phyloP scores from a whole-genome alignment of 2,888 invertebrate genomes.

The Sympetrum striolatum region DNA sequence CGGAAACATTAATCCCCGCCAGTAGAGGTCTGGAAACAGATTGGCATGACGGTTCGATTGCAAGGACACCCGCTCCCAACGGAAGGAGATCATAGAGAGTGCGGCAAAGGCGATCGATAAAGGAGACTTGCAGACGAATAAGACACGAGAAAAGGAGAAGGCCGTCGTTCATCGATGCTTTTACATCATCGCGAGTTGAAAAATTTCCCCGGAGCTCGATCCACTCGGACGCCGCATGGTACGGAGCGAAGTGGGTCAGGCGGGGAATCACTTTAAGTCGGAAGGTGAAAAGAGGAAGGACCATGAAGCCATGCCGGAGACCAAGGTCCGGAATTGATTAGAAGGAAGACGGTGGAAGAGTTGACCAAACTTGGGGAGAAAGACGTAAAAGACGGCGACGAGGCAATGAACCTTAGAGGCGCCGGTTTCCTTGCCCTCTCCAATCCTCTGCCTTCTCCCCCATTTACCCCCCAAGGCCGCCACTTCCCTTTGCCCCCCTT shows the following conservation, averaged over 20 bases:
- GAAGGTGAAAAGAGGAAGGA: not conserved
- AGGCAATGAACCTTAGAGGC: conserved; percentile 7
- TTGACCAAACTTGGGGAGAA: not conserved
- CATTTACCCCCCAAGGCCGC: not conserved
- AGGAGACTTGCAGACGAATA: not conserved
- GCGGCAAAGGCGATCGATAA: not conserved
- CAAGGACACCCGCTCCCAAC: not conserved
- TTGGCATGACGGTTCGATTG: not conserved
- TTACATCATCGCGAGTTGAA: not conserved
- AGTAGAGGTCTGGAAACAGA: not conserved
- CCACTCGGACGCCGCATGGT: not conserved
- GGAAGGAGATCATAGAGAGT: not conserved
- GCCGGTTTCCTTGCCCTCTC: not conserved
- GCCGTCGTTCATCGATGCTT: not conserved
- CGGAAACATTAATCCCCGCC: not conserved
- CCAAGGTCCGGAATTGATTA: not conserved
- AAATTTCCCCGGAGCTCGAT: not conserved
- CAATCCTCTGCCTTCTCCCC: not conserved
- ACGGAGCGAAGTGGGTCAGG: not conserved
- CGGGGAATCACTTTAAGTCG: not conserved
- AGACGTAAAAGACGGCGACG: not conserved
- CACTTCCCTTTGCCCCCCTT: not conserved
- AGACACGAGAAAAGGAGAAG: not conserved
- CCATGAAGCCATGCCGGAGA: not conserved
- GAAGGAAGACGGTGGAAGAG: not conserved